Evolutionary conservation across 2,888 invertebrate species (phyloP).

Genomic region (Hoplodrina blanda): DNA sequence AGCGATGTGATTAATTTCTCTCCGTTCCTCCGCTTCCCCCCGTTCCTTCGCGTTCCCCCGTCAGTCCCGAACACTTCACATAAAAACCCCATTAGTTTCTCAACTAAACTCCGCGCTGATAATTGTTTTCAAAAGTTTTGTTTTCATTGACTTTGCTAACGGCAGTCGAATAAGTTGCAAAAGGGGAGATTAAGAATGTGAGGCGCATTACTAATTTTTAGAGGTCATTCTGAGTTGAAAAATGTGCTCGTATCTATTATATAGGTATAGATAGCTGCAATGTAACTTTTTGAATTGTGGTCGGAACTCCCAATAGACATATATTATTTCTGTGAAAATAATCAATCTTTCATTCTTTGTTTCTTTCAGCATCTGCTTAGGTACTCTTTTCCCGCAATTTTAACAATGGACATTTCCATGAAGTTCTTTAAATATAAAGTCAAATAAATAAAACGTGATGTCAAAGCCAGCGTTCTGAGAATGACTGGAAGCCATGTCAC

Average conservation of each 20-base stretch:
- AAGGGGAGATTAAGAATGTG: constrained; percentile 40
- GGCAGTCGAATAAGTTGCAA: constrained; percentile 31
- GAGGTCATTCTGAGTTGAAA: not conserved
- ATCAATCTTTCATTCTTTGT: no score
- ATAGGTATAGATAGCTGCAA: not conserved
- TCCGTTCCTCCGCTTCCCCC: not conserved
- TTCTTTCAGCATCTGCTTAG: not conserved
- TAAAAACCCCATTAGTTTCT: constrained; percentile 44
- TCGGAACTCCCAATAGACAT: no score
- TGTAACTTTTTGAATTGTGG: no score
- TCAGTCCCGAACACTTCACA: constrained; percentile 14
- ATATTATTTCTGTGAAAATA: no score
- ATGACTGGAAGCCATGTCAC: constrained; percentile 21
- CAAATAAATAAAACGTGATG: constrained; percentile 26
- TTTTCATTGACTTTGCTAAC: constrained; percentile 47
- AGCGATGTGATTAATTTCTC: constrained; percentile 60
- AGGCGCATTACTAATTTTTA: constrained; percentile 38
- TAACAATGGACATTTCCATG: constrained; percentile 9
- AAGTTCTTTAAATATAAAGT: constrained; percentile 8
- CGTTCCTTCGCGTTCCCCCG: constrained; percentile 5
- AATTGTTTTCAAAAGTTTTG: constrained; percentile 58
- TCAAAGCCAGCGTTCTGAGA: constrained; percentile 28
- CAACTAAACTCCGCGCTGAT: constrained; percentile 42
- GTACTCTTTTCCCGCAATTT: not conserved
- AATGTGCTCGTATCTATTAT: not conserved